These are phyloP conservation scores for Eupithecia abbreviata DNA, from an alignment of 2,888 invertebrate genomes.

Conservation along the genomic window DNA sequence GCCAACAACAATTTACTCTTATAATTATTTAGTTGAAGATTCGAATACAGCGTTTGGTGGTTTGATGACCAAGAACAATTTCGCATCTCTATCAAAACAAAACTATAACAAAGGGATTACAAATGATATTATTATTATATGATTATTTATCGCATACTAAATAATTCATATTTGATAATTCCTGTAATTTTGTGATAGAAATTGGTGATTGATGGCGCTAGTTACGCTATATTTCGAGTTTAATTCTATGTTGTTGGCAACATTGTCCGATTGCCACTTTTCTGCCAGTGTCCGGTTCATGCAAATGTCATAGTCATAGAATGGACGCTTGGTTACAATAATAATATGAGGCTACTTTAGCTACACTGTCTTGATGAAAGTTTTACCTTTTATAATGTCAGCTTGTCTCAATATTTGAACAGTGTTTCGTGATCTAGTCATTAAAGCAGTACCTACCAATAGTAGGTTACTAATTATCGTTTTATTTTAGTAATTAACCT, in stretches of 20 bases:
- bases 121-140: background rate
- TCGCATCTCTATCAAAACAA: background rate
- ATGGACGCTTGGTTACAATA: background rate
- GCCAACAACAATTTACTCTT: background rate
- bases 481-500: background rate
- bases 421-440: background rate
- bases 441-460: slow-evolving; percentile 1
- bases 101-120: background rate
- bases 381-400: background rate
- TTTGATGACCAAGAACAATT: background rate
- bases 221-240: background rate
- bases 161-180: background rate
- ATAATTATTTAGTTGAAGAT: background rate
- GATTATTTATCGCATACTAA: background rate
- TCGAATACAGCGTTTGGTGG: background rate
- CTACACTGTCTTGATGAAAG: background rate
- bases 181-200: background rate
- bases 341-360: background rate
- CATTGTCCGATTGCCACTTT: background rate
- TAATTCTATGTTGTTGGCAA: background rate
- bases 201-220: background rate
- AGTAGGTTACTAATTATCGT: background rate
- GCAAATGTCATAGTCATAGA: background rate
- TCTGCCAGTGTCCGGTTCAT: background rate
- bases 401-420: background rate